Base-by-base conservation (phyloP, 2,113 vertebrate species). In the Isichthys henryi region DNA sequence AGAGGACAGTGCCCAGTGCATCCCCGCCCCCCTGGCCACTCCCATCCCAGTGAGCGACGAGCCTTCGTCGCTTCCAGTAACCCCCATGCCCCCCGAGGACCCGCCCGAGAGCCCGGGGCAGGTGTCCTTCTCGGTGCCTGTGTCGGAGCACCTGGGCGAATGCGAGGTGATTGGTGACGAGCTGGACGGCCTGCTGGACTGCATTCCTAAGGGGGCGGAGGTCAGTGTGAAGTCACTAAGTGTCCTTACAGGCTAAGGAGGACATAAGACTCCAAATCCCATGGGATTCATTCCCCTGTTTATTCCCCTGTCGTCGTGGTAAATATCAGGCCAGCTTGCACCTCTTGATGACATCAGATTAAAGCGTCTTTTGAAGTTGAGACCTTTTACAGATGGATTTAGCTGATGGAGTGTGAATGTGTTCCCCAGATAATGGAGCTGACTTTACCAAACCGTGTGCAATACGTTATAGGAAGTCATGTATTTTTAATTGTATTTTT, bases 101-200 rank as follows among this genome's bases (percentile, higher is more conserved):
- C 93, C 96, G 11, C 94, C 96, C 8, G 96, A 96, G 91, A 95
- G 95, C 92, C 97, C 94, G 92, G 96, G 93, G 93, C 95, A 0
- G 94, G 95, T 92, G 46, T 94, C 94, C 95, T 95, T 95, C 93
- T 96, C 97, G 0, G 96, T 96, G 52, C 94, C 97, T 0, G 97
- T 96, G 91, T 96, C 96, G 7, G 98, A 99, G 9, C 97, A 98
- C 92, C 97, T 98, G 93, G 96, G 95, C 0, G 98, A 99, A 15
- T 97, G 97, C 58, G 97, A 97, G n/a, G 94, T 98, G 86, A 97
- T 98, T 50, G 98, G 97, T 56, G 96, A 97, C 1, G 97, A 98
- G 92, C 92, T 99, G 88, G 97, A 99, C 91, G 97, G 96, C 21
- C 95, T 99, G 45, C 95, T 99, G 94, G 98, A 99, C 88, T 97